Evolutionary conservation across 1,140 invertebrate genomes (phyloP).

Genomic region (Sminthurinus signatus): DNA sequence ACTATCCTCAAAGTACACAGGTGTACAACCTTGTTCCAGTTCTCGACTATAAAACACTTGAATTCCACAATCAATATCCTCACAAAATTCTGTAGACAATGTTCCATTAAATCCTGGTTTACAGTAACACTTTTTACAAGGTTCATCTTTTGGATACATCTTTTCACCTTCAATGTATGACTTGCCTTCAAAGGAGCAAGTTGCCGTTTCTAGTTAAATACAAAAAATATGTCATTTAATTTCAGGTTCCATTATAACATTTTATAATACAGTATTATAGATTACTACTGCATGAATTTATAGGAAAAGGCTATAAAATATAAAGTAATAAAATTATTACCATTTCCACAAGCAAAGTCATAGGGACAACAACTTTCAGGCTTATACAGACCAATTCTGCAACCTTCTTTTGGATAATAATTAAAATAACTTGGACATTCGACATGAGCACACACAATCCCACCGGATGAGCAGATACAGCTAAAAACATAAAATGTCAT

Average conservation of each 20-base stretch:
- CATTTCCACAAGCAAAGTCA: constrained; percentile 32
- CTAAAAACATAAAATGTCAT: too few relatives aligned
- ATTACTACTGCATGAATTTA: too few relatives aligned
- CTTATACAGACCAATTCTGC: constrained; percentile 27
- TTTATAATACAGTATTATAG: too few relatives aligned
- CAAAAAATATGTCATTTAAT: too few relatives aligned
- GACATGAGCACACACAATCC: constrained; percentile 37
- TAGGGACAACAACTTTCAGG: constrained; percentile 31
- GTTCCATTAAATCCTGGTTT: constrained; percentile 21
- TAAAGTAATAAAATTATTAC: too few relatives aligned
- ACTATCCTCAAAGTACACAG: constrained; percentile 27
- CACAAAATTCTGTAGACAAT: constrained; percentile 26
- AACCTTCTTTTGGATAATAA: constrained; percentile 27
- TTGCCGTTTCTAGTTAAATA: constrained; percentile 3
- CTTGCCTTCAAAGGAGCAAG: constrained; percentile 28
- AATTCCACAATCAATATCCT: constrained; percentile 38
- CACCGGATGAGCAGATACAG: constrained; percentile 21
- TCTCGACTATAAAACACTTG: constrained; percentile 33
- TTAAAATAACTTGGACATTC: constrained; percentile 38
- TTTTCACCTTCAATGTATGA: constrained; percentile 29
- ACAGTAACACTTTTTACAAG: constrained; percentile 32
- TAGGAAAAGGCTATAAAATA: too few relatives aligned
- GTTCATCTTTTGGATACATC: constrained; percentile 32
- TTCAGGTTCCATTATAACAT: too few relatives aligned
- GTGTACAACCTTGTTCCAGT: constrained; percentile 30